These are phyloP conservation scores for Orthosia gothica DNA, from an alignment of 2,888 invertebrate species.

Conservation along the genomic window DNA sequence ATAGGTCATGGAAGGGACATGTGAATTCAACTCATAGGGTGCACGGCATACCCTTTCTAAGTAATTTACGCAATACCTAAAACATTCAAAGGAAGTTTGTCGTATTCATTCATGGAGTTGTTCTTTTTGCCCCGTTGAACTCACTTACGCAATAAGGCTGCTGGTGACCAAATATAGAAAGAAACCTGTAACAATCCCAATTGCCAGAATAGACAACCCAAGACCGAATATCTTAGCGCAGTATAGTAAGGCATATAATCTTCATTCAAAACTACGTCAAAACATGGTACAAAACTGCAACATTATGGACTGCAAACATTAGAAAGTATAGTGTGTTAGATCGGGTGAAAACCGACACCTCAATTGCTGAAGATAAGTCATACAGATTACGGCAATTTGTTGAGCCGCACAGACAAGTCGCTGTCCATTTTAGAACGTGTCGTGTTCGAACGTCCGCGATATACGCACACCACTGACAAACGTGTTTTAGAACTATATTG, in stretches of 20 bases:
- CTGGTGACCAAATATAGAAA: background rate
- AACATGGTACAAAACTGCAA: conserved; percentile 35
- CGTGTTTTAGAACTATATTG: conserved; percentile 50
- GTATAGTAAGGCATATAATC: background rate
- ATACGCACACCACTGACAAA: conserved; percentile 40
- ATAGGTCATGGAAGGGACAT: too few species aligned
- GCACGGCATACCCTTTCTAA: too few species aligned
- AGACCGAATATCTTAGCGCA: background rate
- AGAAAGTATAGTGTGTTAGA: conserved; percentile 62
- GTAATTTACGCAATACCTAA: too few species aligned
- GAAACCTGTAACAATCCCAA: background rate
- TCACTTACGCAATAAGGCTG: too few species aligned
- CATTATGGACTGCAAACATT: conserved; percentile 52
- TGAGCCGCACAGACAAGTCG: conserved; percentile 56
- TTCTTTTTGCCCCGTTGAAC: too few species aligned
- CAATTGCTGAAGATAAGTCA: conserved; percentile 68
- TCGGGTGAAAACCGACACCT: conserved; percentile 65
- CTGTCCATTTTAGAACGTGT: conserved; percentile 62
- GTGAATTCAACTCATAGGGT: too few species aligned
- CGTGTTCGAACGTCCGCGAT: conserved; percentile 42
- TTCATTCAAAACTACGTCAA: conserved; percentile 15
- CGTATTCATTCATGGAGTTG: too few species aligned
- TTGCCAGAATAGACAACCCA: background rate
- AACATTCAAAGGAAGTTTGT: too few species aligned
- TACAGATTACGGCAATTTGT: conserved; percentile 73